These are phyloP conservation scores for Formica selysi DNA, from an alignment of 1,140 invertebrate species.

Conservation along the genomic window DNA sequence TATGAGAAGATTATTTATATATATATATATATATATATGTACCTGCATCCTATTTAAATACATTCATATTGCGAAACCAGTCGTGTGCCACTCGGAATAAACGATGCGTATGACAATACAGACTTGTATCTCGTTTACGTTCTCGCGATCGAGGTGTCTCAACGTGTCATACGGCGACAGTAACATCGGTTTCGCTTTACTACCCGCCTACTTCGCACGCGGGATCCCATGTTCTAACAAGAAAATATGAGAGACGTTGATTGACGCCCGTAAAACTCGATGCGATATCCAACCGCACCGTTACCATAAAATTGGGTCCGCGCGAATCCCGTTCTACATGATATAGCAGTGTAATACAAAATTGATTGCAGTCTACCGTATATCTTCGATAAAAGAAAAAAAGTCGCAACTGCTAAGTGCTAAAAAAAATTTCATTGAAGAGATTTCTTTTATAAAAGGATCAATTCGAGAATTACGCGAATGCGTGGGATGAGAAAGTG, in stretches of 20 bases:
- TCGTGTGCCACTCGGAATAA: slow-evolving; percentile 14
- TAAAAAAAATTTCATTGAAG: neutral
- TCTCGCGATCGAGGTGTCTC: slow-evolving; percentile 43
- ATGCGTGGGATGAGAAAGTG: neutral
- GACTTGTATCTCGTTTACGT: slow-evolving; percentile 41
- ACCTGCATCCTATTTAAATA: slow-evolving; percentile 15
- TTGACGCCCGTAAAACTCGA: slow-evolving; percentile 54
- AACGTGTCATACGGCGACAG: slow-evolving; percentile 46
- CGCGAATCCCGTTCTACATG: slow-evolving; percentile 37
- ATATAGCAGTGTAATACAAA: slow-evolving; percentile 11
- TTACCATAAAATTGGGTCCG: slow-evolving; percentile 63
- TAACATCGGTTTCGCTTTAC: slow-evolving; percentile 50
- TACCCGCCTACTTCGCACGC: slow-evolving; percentile 39
- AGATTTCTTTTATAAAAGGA: neutral
- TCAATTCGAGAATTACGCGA: neutral
- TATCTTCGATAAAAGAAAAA: neutral
- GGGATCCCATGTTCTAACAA: slow-evolving; percentile 34
- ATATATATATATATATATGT: neutral
- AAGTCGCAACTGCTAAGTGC: neutral
- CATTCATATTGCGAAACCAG: slow-evolving; percentile 32
- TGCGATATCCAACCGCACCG: slow-evolving; percentile 36
- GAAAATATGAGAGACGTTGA: slow-evolving; percentile 59
- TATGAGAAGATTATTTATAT: neutral
- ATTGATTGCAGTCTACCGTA: slow-evolving; percentile 29
- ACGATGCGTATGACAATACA: slow-evolving; percentile 38